Base-by-base conservation (phyloP, 2,797 vertebrate species). In the Netta rufina region DNA sequence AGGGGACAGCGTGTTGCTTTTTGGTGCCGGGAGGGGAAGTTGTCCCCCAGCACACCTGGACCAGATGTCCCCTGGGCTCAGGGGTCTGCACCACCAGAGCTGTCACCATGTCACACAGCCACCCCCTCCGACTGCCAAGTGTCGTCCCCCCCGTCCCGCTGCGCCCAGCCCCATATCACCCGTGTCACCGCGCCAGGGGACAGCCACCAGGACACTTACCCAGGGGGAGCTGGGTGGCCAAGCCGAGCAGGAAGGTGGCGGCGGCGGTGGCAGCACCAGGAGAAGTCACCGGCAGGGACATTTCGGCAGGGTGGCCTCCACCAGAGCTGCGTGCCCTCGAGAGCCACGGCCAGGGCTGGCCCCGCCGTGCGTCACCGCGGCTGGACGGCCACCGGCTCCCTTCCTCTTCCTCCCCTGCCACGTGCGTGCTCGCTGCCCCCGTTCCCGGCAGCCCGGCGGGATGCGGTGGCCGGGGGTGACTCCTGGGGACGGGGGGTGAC, bases 391-490 rank as follows among this genome's bases (percentile, higher is more conserved):
- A n/a, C 56, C n/a, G 3, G n/a, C 6, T 21, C 21, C 13, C 65
- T 72, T 84, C 49, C 45, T 69, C 32, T 78, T 91, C 56, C 20
- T 58, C 25, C 28, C 33, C 28, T 30, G 7, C 3, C 11, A 88
- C 45, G 0, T 2, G 0, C 2, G 9, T 0, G 1, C 0, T 0
- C 54, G 21, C 66, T 76, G 30, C 18, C 47, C 36, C 2, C 4
- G 0, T 0, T 4, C 12, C 24, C 0, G 3, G 1, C 1, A 0
- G 41, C 2, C 39, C 49, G 39, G 39, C 12, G 0, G 33, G 13
- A 32, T 11, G 39, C 7, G 39, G 30, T 39, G 6, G 28, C 18
- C 2, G 9, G 39, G 8, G 3, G 27, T 41, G 38, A 30, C 19
- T 13, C 28, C 11, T 21, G 47, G 47, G 21, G 47, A 47, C 3